A percentile compares a stretch with the other conserved stretches of the same genome.
phyloP scores from a whole-genome alignment of 92 coral and sea anemone species.

The Heteractis magnifica region DNA sequence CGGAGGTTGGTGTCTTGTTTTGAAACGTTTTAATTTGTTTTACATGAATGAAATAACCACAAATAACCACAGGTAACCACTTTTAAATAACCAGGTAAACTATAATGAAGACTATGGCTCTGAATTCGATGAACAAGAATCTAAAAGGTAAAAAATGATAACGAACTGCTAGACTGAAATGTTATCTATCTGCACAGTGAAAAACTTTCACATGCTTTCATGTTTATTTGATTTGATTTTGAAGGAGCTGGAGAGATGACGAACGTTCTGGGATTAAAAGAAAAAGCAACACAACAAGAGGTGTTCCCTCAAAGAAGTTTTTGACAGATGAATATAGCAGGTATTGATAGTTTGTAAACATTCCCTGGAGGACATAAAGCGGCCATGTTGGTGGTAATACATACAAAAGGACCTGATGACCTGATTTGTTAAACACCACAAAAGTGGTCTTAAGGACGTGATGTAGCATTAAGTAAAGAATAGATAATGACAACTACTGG shows the following conservation, averaged over 20 bases:
- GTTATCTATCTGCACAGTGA: neutral
- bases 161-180: neutral
- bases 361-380: neutral
- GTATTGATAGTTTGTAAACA: constrained; percentile 17
- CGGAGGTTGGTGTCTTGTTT: constrained; percentile 21
- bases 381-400: no score
- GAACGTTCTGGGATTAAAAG: constrained; percentile 76
- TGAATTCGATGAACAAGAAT: constrained; percentile 83
- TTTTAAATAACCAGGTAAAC: constrained; percentile 41
- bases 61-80: neutral
- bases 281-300: constrained; percentile 60
- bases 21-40: neutral
- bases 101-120: constrained; percentile 81
- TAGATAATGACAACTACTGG: no score
- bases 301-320: constrained; percentile 75
- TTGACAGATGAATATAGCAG: constrained; percentile 83
- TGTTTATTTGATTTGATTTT: neutral
- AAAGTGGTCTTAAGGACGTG: no score
- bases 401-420: no score
- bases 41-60: neutral
- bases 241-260: constrained; percentile 87
- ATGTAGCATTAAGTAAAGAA: no score
- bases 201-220: no score
- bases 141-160: constrained; percentile 33
- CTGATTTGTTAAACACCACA: no score